A percentile compares a stretch with the other conserved stretches of the same genome.
Conservation (phyloP, 2,888 invertebrate species). For the Phorcus lineatus region DNA sequence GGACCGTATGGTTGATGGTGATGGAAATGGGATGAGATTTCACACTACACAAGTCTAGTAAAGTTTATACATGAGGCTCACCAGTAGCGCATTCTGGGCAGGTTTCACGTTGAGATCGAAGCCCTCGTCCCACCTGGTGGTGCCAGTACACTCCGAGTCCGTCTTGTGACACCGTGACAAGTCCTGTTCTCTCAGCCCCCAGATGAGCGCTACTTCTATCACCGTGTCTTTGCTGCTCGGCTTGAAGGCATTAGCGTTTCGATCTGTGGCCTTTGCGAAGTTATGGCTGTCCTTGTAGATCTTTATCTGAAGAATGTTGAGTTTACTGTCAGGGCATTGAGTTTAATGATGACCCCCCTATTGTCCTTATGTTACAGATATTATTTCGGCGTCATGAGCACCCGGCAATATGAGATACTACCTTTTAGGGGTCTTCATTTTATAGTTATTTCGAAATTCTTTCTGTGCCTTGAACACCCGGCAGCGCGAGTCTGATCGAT, state of each 20-base stretch:
- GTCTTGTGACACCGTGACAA: constrained; percentile 46
- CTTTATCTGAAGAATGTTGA: constrained; percentile 44
- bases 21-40: no score
- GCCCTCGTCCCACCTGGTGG: constrained; percentile 58
- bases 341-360: no score
- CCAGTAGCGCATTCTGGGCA: constrained; percentile 65
- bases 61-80: constrained; percentile 34
- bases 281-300: constrained; percentile 52
- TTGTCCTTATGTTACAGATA: no score
- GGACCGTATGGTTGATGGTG: no score
- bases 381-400: no score
- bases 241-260: constrained; percentile 54
- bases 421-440: no score
- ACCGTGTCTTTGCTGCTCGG: constrained; percentile 38
- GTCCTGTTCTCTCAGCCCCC: constrained; percentile 59
- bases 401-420: no score
- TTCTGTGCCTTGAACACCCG: no score
- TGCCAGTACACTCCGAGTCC: constrained; percentile 56
- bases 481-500: no score
- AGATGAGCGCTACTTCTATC: constrained; percentile 52
- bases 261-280: constrained; percentile 54
- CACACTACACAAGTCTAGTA: no score
- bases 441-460: no score
- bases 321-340: no score
- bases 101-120: constrained; percentile 62